Evolutionary conservation across 2,888 invertebrate genomes (phyloP).

Genomic region (Andrena bucephala): DNA sequence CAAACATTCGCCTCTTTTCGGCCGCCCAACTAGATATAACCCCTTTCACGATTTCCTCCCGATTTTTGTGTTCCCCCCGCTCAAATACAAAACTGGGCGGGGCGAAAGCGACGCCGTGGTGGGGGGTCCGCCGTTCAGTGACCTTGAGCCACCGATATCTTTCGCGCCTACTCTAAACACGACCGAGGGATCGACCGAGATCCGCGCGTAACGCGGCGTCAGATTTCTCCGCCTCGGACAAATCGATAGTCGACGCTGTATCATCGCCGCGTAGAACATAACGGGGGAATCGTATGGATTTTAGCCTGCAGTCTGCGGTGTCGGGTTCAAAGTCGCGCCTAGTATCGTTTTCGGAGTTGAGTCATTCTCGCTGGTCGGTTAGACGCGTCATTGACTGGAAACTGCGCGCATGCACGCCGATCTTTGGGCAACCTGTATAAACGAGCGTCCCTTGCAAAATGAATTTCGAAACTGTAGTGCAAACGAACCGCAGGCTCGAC

Average conservation of each 20-base stretch:
- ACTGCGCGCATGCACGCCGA: background rate
- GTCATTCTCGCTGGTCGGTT: conserved; percentile 44
- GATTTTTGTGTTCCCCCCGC: background rate
- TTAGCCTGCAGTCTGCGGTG: conserved; percentile 42
- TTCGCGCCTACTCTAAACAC: background rate
- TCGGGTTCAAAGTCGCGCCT: conserved; percentile 59
- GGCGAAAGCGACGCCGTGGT: background rate
- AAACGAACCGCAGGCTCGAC: too few relatives aligned
- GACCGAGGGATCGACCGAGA: background rate
- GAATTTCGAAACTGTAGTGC: too few relatives aligned
- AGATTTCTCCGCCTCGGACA: conserved; percentile 33
- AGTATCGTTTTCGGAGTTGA: conserved; percentile 58
- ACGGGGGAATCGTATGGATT: conserved; percentile 46
- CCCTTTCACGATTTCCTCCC: background rate
- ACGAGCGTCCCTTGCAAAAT: too few relatives aligned
- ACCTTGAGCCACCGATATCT: conserved; percentile 1
- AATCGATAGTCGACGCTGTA: conserved; percentile 40
- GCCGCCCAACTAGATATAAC: too few relatives aligned
- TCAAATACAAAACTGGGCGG: background rate
- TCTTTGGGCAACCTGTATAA: too few relatives aligned
- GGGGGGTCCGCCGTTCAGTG: background rate
- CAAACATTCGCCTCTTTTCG: too few relatives aligned
- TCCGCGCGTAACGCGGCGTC: conserved; percentile 26
- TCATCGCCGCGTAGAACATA: conserved; percentile 33
- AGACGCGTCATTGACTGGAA: conserved; percentile 26